Percentiles rank a stretch among this genome's conserved stretches.
These are phyloP conservation scores for Peromyscus polionotus DNA, from an alignment of 2,113 vertebrate species.

Conservation along the genomic window DNA sequence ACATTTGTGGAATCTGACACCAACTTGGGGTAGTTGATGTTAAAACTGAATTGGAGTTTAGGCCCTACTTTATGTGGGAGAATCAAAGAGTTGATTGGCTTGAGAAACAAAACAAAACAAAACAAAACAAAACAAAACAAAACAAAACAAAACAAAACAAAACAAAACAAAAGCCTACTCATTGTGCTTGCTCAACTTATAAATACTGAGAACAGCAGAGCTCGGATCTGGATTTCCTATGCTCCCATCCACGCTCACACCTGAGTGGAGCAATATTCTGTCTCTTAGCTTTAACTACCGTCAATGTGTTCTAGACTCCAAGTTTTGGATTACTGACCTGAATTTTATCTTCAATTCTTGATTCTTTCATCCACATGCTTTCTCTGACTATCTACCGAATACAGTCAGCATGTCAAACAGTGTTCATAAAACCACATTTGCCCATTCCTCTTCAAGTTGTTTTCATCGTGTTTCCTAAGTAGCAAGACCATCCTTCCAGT, in stretches of 20 bases:
- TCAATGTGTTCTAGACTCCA: neutral
- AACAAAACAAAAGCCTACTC: neutral
- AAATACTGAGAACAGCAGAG: neutral
- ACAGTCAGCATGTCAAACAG: neutral
- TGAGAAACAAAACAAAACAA: neutral
- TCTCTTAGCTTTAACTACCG: neutral
- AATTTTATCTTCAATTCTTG: neutral
- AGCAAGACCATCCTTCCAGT: neutral
- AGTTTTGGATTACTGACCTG: neutral
- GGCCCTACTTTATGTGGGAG: neutral
- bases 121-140: neutral
- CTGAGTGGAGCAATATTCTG: neutral
- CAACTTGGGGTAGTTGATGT: neutral
- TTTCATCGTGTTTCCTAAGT: neutral
- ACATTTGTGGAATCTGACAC: neutral
- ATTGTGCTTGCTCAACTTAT: neutral
- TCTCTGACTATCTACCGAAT: neutral
- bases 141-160: neutral
- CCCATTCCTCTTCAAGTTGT: neutral
- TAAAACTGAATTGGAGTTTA: neutral
- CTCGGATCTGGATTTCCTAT: neutral
- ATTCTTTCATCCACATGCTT: neutral
- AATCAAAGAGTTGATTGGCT: neutral
- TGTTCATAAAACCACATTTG: neutral
- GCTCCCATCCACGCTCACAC: neutral